Conservation (phyloP, 64 coral and sea anemone species). For the Stichodactyla mertensii region DNA sequence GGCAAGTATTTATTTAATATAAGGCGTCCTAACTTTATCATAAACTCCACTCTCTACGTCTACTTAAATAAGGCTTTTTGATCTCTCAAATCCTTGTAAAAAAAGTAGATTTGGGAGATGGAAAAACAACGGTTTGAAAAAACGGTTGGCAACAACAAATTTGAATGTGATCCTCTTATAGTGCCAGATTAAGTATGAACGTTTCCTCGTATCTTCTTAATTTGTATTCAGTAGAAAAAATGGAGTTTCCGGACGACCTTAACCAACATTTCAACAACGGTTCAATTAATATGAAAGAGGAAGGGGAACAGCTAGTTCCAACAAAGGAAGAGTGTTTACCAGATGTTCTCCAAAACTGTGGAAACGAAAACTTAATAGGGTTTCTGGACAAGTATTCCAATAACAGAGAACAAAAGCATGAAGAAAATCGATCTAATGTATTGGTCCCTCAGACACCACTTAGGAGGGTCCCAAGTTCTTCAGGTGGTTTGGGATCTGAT, state of each 20-base stretch:
- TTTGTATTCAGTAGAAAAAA: background rate
- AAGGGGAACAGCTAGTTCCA: background rate
- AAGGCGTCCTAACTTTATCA: too few relatives aligned
- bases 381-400: background rate
- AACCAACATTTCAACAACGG: background rate
- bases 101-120: too few relatives aligned
- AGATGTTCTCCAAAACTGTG: background rate
- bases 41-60: too few relatives aligned
- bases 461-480: background rate
- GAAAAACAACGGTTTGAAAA: too few relatives aligned
- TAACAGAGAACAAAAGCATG: background rate
- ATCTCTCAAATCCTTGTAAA: too few relatives aligned
- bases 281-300: background rate
- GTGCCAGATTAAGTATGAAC: too few relatives aligned
- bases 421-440: background rate
- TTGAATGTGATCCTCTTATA: too few relatives aligned
- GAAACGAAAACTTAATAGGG: background rate
- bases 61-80: too few relatives aligned
- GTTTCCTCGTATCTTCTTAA: too few relatives aligned
- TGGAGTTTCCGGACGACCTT: slow-evolving; percentile 1
- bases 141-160: too few relatives aligned
- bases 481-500: background rate
- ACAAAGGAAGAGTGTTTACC: background rate
- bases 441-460: background rate
- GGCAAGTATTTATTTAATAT: background rate